Evolutionary conservation across 2,888 invertebrate species (phyloP), one percentile per base, ranked within the genome.

Genomic region (Platerodrilus igneus): DNA sequence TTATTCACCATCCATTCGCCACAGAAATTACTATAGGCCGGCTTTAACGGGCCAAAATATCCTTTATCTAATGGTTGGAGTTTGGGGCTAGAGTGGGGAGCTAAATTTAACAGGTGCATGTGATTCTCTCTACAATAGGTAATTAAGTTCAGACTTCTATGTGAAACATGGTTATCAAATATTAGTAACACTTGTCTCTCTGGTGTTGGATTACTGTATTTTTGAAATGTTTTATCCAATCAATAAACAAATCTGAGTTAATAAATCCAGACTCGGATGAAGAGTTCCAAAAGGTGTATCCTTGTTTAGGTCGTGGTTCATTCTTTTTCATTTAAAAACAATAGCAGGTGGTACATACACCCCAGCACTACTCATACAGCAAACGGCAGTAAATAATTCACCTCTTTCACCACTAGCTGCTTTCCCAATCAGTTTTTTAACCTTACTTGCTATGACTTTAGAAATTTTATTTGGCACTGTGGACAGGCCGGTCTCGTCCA

Each of bases 191-290:
- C n/a, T n/a, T n/a, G n/a, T n/a, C n/a, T n/a, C n/a, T n/a, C n/a
- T n/a, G n/a, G n/a, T n/a, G n/a, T n/a, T n/a, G n/a, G n/a, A n/a
- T n/a, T n/a, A n/a, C n/a, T n/a, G n/a, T n/a, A n/a, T n/a, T n/a
- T n/a, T n/a, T n/a, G 26, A 26, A 26, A 26, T 26, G 26, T 13
- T 26, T 26, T n/a, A 26, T 26, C 26, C 13, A 26, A 4, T 26
- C 3, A 26, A 11, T 5, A 26, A 26, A 26, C 11, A 26, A 26
- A 4, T 26, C 26, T 3, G 26, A 11, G 8, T 26, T 26, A 4
- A 26, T 26, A 26, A 26, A 26, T 3, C 26, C 26, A 13, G 26
- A 26, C 4, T 26, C 13, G 7, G 26, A 26, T 4, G 7, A 13
- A 9, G 8, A 10, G 26, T 26, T 13, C 26, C 26, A 3, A 7